Evolutionary conservation across 1,140 invertebrate genomes (phyloP).

Genomic region (Lasioglossum baleicum): DNA sequence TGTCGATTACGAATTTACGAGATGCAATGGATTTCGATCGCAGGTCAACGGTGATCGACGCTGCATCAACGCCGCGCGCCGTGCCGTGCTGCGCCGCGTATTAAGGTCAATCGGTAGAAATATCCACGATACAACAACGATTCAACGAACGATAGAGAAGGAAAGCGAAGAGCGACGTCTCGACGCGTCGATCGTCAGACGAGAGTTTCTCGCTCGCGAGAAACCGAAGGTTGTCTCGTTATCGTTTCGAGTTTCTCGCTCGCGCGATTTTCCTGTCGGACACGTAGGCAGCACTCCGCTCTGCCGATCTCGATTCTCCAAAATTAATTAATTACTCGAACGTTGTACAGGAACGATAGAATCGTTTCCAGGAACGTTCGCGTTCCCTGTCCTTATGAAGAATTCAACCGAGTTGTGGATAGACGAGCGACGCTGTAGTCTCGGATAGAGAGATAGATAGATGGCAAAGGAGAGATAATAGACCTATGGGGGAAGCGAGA

Average conservation of each 20-base stretch:
- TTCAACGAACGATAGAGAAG: slow-evolving; percentile 18
- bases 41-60: slow-evolving; percentile 51
- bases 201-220: slow-evolving; percentile 22
- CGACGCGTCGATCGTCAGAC: background rate
- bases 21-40: slow-evolving; percentile 39
- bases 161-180: slow-evolving; percentile 30
- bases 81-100: slow-evolving; percentile 23
- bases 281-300: no score
- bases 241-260: slow-evolving; percentile 1
- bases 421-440: slow-evolving; percentile 23
- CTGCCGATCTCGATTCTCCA: no score
- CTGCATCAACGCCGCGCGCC: slow-evolving; percentile 11
- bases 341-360: slow-evolving; percentile 3
- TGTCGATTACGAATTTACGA: slow-evolving; percentile 38
- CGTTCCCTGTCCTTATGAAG: slow-evolving; percentile 40
- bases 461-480: slow-evolving; percentile 40
- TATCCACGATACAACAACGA: slow-evolving; percentile 24
- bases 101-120: slow-evolving; percentile 56
- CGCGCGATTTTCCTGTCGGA: background rate
- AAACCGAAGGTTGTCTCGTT: background rate
- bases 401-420: slow-evolving; percentile 44
- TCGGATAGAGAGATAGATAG: slow-evolving; percentile 41
- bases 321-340: slow-evolving; percentile 32
- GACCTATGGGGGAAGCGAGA: slow-evolving; percentile 26
- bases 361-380: slow-evolving; percentile 33